Evolutionary conservation across 2,888 invertebrate species (phyloP), one percentile per base, ranked within the genome.

Genomic region (Rhodophaea formosa): DNA sequence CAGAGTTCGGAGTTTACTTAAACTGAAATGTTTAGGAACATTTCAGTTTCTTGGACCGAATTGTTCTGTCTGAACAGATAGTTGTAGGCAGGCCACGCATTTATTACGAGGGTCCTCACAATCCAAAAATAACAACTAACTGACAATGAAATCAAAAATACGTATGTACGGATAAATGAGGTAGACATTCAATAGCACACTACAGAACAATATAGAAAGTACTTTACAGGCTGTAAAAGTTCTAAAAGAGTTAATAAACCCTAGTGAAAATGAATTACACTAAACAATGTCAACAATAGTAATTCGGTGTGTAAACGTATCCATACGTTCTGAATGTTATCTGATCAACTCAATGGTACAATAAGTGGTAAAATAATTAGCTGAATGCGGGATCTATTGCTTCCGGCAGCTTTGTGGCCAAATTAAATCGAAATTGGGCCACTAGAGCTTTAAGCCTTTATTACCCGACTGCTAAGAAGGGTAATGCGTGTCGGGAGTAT

Each of bases 281-380:
- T 30, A 14, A 30, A 47, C 47, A 29, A 47, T 14, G 14, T 14
- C 14, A 30, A 47, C 30, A 29, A 47, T 14, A 30, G n/a, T 30
- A 47, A 47, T 47, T 47, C 14, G n/a, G n/a, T 47, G n/a, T 29
- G 14, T 1, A 47, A 30, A 47, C 3, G 3, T 46, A 2, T 14
- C 3, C n/a, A n/a, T n/a, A 23, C 23, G 23, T 23, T 23, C 3
- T 23, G 23, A 23, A 23, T 23, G 14, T 47, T 47, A 30, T 35
- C 51, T 51, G 6, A 35, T 15, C 16, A 35, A 12, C 35, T 16
- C 35, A 35, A 39, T 35, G 12, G 17, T 10, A 51, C 35, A 49
- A 49, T 14, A 51, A 39, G 51, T 51, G 51, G 35, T 35, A 51
- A 35, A 39, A 39, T 35, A 51, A 51, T 51, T 35, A 51, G 51